Base-by-base conservation (phyloP, 92 coral and sea anemone genomes). In the Porites rus region DNA sequence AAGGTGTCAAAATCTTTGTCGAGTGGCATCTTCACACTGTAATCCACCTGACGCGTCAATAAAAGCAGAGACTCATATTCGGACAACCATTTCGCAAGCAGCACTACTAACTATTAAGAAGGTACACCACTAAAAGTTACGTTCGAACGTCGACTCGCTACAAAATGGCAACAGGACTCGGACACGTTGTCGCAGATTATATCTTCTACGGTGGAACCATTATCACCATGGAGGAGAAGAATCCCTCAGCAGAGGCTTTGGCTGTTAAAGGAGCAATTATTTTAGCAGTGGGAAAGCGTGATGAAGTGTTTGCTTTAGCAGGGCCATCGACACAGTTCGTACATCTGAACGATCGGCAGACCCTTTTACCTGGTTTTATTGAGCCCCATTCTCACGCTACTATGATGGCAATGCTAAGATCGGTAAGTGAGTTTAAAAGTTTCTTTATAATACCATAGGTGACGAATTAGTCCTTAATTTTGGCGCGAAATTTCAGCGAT, bases 351-450 rank as follows among this genome's bases (percentile, higher is more conserved):
- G 28, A 64, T 70, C 80, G 78, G 1, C 88, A 93, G 70, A 93
- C 94, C 0, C 89, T 93, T 51, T 79, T 93, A 38, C 97, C 97
- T 17, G 97, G 97, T 6, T 89, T 93, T 7, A 93, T 93, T 70
- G 97, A 93, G 61, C 91, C 94, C 2, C 97, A 93, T 64, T 65
- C 38, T 38, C 97, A 93, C 65, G 91, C 93, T 7, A 69, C 73
- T 2, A 12, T 1, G 12, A 79, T 81, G 88, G 74, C 82, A 1
- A 8, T n/a, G 12, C 6, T 11, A 8, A 78, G 79, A 16, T 24
- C 65, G 64, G 43, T 51, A 70, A 50, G 54, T 70, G 43, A 31
- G 14, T 28, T 28, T 28, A 28, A 28, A 28, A 28, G 31, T 28
- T 28, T 28, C 4, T 28, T 28, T 24, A 22, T 22, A 22, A 22